Evolutionary conservation across 2,113 vertebrate genomes (phyloP), one percentile per base, ranked within the genome.

Genomic region (Eulemur macaco): DNA sequence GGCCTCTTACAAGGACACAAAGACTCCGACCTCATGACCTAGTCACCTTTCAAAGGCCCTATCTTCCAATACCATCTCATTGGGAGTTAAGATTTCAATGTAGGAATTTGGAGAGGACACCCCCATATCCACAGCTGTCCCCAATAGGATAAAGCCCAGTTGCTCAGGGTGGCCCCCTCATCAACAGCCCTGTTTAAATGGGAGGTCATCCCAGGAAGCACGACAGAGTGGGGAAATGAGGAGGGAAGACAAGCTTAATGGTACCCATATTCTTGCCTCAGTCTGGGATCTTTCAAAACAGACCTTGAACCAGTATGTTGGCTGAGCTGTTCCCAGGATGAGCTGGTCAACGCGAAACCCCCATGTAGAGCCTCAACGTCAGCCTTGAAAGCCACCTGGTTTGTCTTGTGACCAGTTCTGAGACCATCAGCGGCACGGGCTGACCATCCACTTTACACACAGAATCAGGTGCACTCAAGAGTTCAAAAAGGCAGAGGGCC

Each of bases 371-470:
- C 63, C 54, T 27, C 4, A 1, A 1, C 2, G 17, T 20, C 18
- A 15, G 31, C 4, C 68, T 68, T 15, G 1, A 2, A 0, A 10
- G 60, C 5, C 76, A 54, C 56, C 14, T 5, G 5, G 17, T 54
- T 5, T 54, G 52, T 54, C 52, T 54, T 18, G 52, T 54, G 52
- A 54, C 3, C 52, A 54, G 52, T 54, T 54, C 52, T 54, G 52
- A 6, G 20, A 54, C 17, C 17, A 5, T 8, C 6, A 8, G 45
- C 23, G 34, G 2, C 0, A 0, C 0, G 25, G 21, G 29, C 9
- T 34, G 0, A 3, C 15, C 37, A 18, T 42, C 42, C 6, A 6
- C 1, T 3, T 25, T 25, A 8, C 4, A 9, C 23, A 27, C 23
- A 27, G 11, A 45, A 31, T 23, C 85, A 96, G 94, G 89, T 95